Base-by-base conservation (phyloP, 2,797 vertebrate species). In the Enteromius treurensis region DNA sequence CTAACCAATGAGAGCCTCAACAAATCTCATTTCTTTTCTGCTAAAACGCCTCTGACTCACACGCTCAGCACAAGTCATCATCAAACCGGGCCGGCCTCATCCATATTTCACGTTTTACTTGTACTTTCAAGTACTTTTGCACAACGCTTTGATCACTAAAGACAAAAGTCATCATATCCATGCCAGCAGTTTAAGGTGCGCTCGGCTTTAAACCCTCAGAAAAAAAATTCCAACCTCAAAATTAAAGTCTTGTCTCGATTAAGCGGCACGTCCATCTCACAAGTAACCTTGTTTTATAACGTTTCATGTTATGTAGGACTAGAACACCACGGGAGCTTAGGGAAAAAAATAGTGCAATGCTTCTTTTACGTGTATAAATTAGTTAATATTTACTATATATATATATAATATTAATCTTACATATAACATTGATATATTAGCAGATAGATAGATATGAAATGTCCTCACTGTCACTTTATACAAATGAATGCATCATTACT, bases 41-140 rank as follows among this genome's bases (percentile, higher is more conserved):
- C 78, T 23, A 81, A 87, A 87, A 82, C 75, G 42, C 62, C 83
- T 75, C 64, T 80, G 84, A 87, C 87, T 87, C 62, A 51, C 81
- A 80, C 78, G 83, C 89, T 87, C 84, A 89, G 58, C 81, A 77
- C 71, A 26, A 79, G 81, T 60, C 79, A 49, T 90, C 85, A 90
- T 90, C 87, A 85, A 87, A 87, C 87, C 77, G 26, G 83, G 84
- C 82, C 71, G 58, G 60, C 65, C 83, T 91, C 89, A 91, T 91
- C 77, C 81, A 89, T 91, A 89, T 90, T 91, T 91, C 88, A 91
- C 86, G 70, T 86, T 88, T 42, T 80, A 79, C 87, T 90, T 90
- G 87, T 89, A 86, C 88, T 89, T 87, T 87, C 85, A 85, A 86
- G 87, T 80, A 88, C 85, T 88, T 90, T 85, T 71, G 81, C 58